phyloP scores from a whole-genome alignment of 1,140 invertebrate species.

The Cydia fagiglandana region DNA sequence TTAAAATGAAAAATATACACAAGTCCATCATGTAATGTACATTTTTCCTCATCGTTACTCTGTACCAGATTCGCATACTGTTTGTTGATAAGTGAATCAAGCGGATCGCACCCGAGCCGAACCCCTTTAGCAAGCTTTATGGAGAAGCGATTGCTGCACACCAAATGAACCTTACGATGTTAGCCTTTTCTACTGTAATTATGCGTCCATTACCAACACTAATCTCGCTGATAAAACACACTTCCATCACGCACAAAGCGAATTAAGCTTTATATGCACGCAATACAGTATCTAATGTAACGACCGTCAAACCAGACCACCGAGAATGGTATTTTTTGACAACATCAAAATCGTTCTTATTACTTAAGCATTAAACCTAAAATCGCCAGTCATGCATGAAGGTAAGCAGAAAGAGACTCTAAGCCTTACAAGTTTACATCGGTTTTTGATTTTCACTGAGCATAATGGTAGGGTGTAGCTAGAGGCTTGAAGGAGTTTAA shows the following conservation, averaged over 20 bases:
- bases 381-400: slow-evolving; percentile 54
- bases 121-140: slow-evolving; percentile 57
- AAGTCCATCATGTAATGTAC: neutral
- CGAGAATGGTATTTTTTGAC: slow-evolving; percentile 48
- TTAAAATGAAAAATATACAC: no score
- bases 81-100: slow-evolving; percentile 66
- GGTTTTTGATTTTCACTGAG: slow-evolving; percentile 40
- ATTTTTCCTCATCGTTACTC: neutral
- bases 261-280: slow-evolving; percentile 46
- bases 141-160: slow-evolving; percentile 57
- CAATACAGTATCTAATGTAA: slow-evolving; percentile 43
- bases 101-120: slow-evolving; percentile 52
- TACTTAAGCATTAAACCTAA: slow-evolving; percentile 62
- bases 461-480: slow-evolving; percentile 55
- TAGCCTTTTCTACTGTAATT: slow-evolving; percentile 76
- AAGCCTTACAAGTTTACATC: slow-evolving; percentile 40
- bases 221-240: slow-evolving; percentile 55
- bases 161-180: slow-evolving; percentile 76
- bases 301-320: slow-evolving; percentile 18
- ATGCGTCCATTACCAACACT: slow-evolving; percentile 72
- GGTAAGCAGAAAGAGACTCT: slow-evolving; percentile 41
- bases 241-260: slow-evolving; percentile 31
- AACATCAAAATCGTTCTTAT: slow-evolving; percentile 66
- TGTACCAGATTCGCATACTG: slow-evolving; percentile 44
- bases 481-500: slow-evolving; percentile 71